A percentile compares a stretch with the other conserved stretches of the same genome.
Evolutionary conservation across 1,140 invertebrate species (phyloP).

Genomic region (Lutraria rhynchaena): DNA sequence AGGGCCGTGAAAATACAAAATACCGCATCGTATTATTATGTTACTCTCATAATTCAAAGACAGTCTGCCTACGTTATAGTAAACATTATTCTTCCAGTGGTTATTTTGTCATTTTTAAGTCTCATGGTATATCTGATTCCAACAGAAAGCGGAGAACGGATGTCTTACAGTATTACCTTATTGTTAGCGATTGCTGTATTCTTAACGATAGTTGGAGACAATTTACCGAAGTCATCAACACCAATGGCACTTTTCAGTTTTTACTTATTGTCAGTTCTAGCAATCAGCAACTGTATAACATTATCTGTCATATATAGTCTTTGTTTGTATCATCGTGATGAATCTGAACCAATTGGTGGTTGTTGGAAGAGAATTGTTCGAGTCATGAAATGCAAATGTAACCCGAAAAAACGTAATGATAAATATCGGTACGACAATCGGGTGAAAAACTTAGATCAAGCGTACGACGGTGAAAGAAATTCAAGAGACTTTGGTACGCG

Average conservation of each 20-base stretch:
- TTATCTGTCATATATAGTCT: slow-evolving; percentile 45
- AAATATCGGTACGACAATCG: too few species aligned
- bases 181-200: slow-evolving; percentile 85
- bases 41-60: slow-evolving; percentile 46
- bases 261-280: slow-evolving; percentile 6
- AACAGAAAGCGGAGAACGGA: slow-evolving; percentile 84
- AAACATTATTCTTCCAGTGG: slow-evolving; percentile 85
- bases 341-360: not conserved
- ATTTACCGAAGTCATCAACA: slow-evolving; percentile 85
- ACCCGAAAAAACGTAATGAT: too few species aligned
- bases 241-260: slow-evolving; percentile 80
- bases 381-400: too few species aligned
- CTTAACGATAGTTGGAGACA: slow-evolving; percentile 85
- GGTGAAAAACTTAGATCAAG: too few species aligned
- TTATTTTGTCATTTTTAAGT: slow-evolving; percentile 84
- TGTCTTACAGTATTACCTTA: slow-evolving; percentile 84
- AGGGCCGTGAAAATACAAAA: not conserved
- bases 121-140: slow-evolving; percentile 85
- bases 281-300: not conserved
- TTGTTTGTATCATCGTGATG: slow-evolving; percentile 21
- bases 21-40: not conserved
- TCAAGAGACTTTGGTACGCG: too few species aligned
- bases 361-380: not conserved
- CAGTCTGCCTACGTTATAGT: slow-evolving; percentile 82
- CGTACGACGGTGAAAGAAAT: too few species aligned